Evolutionary conservation across 2,888 invertebrate genomes (phyloP).

Genomic region (Atethmia centrago): DNA sequence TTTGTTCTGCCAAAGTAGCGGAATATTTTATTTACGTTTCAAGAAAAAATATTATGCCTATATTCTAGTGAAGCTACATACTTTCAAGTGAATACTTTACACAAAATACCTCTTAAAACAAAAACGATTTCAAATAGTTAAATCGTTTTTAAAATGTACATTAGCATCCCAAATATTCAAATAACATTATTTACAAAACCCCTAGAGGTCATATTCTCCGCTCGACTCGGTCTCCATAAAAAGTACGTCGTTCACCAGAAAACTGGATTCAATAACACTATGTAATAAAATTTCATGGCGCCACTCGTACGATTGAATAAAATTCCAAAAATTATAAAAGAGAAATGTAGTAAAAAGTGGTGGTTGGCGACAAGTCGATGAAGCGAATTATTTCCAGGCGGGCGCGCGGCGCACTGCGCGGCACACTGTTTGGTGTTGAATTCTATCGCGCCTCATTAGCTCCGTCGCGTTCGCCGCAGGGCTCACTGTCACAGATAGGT

Average conservation of each 20-base stretch:
- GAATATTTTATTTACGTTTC: not conserved
- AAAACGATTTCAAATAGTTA: not conserved
- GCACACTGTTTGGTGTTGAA: constrained; percentile 63
- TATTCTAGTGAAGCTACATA: not conserved
- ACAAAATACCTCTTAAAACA: not conserved
- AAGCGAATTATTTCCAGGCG: constrained; percentile 68
- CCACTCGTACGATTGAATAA: constrained; percentile 20
- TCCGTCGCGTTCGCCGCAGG: constrained; percentile 27
- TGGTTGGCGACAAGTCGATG: constrained; percentile 59
- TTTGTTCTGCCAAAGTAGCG: not conserved
- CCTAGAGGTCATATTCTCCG: not conserved
- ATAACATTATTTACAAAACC: constrained; percentile 1
- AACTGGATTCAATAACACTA: constrained; percentile 32
- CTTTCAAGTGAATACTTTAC: not conserved
- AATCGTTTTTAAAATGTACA: not conserved
- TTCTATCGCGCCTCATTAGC: constrained; percentile 68
- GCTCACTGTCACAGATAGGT: not conserved
- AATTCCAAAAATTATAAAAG: constrained; percentile 20
- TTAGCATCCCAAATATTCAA: not conserved
- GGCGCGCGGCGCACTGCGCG: constrained; percentile 44
- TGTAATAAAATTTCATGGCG: constrained; percentile 32
- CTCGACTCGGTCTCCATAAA: not conserved
- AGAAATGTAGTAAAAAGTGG: constrained; percentile 23
- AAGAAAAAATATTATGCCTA: not conserved
- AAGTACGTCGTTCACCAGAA: constrained; percentile 2